These are phyloP conservation scores for Ctenochaetus hawaiiensis DNA, from an alignment of 2,797 vertebrate species.

Conservation along the genomic window DNA sequence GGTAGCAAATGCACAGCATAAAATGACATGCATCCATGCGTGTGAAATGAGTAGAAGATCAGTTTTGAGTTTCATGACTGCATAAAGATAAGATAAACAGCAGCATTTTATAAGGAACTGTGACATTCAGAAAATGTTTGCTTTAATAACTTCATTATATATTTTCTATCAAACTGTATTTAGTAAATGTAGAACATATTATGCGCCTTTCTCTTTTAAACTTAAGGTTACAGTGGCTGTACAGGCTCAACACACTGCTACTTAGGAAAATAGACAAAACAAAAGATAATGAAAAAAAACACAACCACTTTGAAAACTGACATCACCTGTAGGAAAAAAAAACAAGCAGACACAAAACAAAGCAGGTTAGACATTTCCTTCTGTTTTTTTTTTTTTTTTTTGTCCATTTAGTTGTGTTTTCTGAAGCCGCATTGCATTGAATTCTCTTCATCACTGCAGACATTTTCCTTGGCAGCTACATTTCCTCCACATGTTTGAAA, in stretches of 20 bases:
- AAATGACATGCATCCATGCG: conserved; percentile 27
- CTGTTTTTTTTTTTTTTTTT: too few relatives aligned
- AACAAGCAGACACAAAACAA: not conserved
- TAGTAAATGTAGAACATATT: too few relatives aligned
- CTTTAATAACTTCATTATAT: not conserved
- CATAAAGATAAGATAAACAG: conserved; percentile 2
- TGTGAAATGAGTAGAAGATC: conserved; percentile 28
- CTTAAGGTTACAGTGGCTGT: not conserved
- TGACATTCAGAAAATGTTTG: not conserved
- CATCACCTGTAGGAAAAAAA: not conserved
- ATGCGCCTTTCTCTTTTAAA: not conserved
- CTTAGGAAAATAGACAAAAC: not conserved
- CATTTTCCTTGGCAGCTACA: not conserved
- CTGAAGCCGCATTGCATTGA: not conserved
- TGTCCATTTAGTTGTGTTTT: not conserved
- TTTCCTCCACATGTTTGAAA: too few relatives aligned
- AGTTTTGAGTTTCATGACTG: not conserved
- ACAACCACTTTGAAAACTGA: too few relatives aligned
- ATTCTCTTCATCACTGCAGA: not conserved
- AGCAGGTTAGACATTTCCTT: not conserved
- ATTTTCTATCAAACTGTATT: not conserved
- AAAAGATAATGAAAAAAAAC: too few relatives aligned
- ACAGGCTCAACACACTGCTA: not conserved
- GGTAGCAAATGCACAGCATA: conserved; percentile 13
- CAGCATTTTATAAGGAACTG: not conserved